A percentile compares a stretch with the other conserved stretches of the same genome.
These are phyloP conservation scores for Lepus americanus DNA, from an alignment of 2,113 vertebrate genomes.

Conservation along the genomic window DNA sequence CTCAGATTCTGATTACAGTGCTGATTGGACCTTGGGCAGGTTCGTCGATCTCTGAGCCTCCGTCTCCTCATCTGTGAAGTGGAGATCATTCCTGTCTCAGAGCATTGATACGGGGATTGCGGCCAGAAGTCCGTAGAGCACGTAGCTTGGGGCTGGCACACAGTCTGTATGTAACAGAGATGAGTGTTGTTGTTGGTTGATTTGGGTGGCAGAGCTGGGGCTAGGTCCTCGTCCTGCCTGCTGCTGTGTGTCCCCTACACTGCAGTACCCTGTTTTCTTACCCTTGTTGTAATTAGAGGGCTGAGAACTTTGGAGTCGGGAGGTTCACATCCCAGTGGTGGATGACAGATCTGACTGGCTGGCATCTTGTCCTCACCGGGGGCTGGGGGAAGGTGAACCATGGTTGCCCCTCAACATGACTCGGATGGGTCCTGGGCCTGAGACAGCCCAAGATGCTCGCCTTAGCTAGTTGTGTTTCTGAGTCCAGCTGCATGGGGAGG, in stretches of 20 bases:
- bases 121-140: neutral
- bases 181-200: neutral
- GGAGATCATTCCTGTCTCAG: neutral
- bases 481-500: neutral
- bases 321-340: neutral
- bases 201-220: neutral
- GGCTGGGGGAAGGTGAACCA: neutral
- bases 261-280: fast-evolving
- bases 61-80: neutral
- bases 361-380: neutral
- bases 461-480: neutral
- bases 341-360: neutral
- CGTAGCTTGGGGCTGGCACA: neutral
- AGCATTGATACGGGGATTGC: neutral
- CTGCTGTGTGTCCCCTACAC: neutral
- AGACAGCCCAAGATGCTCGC: neutral
- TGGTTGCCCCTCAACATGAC: neutral
- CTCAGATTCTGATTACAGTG: neutral
- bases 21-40: neutral
- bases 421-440: neutral
- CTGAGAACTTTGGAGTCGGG: neutral
- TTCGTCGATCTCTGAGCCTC: neutral
- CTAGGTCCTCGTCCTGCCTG: neutral
- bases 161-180: neutral
- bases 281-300: neutral